A percentile compares a stretch with the other conserved stretches of the same genome.
phyloP scores from a whole-genome alignment of 1,140 invertebrate genomes.

The Pteromalus puparum region DNA sequence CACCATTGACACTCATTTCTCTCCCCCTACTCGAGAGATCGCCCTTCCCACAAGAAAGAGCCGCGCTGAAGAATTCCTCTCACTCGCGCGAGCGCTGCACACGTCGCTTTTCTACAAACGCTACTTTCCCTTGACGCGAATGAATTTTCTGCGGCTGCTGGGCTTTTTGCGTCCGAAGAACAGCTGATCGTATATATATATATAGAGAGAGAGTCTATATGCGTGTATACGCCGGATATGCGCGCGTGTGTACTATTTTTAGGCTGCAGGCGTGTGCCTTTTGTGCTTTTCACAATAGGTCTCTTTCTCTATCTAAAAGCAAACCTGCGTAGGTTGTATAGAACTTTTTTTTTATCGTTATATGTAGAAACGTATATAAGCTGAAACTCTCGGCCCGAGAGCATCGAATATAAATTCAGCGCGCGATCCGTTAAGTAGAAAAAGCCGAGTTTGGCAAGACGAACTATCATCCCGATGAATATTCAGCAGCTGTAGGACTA shows the following conservation, averaged over 20 bases:
- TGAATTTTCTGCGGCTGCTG: not conserved
- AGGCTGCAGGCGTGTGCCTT: no score
- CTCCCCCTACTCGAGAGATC: not conserved
- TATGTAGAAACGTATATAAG: no score
- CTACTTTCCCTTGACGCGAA: not conserved
- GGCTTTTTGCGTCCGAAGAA: not conserved
- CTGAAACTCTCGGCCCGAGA: no score
- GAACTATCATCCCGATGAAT: not conserved
- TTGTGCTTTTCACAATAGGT: no score
- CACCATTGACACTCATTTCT: not conserved
- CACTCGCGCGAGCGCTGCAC: not conserved
- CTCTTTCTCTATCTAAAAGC: no score
- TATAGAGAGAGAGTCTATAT: no score
- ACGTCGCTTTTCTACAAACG: conserved; percentile 14
- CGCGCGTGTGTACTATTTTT: not conserved
- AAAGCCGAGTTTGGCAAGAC: not conserved
- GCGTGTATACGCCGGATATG: not conserved
- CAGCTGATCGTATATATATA: not conserved
- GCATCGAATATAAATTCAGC: no score
- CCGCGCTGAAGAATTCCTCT: not conserved
- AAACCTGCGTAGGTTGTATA: no score
- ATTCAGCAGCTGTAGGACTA: not conserved
- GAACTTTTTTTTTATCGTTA: no score
- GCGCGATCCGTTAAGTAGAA: not conserved
- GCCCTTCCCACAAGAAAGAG: not conserved